phyloP scores from a whole-genome alignment of 2,113 vertebrate species.

The Corydoras sp. region DNA sequence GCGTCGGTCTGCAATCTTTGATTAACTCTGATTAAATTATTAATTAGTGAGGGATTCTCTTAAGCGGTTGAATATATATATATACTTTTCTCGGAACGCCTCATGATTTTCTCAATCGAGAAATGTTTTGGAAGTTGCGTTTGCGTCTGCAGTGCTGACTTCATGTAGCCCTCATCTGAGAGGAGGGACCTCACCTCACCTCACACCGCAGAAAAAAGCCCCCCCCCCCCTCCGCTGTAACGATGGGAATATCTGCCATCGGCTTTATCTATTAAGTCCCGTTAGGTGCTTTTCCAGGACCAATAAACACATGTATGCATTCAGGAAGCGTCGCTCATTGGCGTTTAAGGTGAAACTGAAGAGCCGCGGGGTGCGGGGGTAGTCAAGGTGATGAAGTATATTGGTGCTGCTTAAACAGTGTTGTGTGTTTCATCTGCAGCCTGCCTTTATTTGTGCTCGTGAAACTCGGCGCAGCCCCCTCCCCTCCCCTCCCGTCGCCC shows the following conservation, averaged over 20 bases:
- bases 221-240: constrained; percentile 11
- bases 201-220: constrained; percentile 1
- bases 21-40: too few relatives aligned
- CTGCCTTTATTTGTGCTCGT: constrained; percentile 19
- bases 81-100: neutral
- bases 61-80: constrained; percentile 1
- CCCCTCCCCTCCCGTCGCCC: neutral
- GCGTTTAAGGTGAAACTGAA: constrained; percentile 11
- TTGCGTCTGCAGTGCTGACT: constrained; percentile 21
- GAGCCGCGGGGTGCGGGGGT: constrained; percentile 2
- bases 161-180: constrained; percentile 22
- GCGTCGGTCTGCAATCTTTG: too few relatives aligned
- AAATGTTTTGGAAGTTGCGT: constrained; percentile 19
- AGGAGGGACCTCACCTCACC: constrained; percentile 2
- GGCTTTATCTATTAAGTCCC: constrained; percentile 31
- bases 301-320: constrained; percentile 31
- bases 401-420: constrained; percentile 25
- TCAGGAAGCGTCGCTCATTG: neutral
- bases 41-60: neutral
- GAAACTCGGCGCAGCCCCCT: constrained; percentile 35
- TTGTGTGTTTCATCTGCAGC: constrained; percentile 34
- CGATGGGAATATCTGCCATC: constrained; percentile 33
- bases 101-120: constrained; percentile 3
- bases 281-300: constrained; percentile 16
- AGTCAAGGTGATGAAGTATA: constrained; percentile 34